A percentile compares a stretch with the other conserved stretches of the same genome.
Conservation (phyloP, 2,113 vertebrate genomes). For the Ciconia stormi region DNA sequence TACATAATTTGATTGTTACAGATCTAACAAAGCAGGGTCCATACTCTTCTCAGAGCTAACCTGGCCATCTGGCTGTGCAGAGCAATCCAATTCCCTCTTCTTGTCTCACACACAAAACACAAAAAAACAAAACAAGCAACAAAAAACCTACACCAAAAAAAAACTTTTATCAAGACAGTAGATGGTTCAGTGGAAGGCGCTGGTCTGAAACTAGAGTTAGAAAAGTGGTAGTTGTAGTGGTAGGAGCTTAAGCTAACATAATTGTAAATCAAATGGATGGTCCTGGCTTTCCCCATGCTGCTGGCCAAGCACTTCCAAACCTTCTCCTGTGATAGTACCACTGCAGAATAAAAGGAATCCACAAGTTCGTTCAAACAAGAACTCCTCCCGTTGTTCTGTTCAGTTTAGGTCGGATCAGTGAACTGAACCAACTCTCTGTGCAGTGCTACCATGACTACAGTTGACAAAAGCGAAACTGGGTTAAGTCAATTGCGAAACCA, state of each 20-base stretch:
- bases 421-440: not conserved
- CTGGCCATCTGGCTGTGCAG: not conserved
- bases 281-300: not conserved
- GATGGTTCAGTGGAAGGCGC: not conserved
- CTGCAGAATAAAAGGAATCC: not conserved
- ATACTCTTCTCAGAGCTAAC: not conserved
- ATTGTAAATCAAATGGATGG: not conserved
- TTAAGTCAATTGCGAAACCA: not conserved
- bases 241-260: not conserved
- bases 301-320: not conserved
- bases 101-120: not conserved
- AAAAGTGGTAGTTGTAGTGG: not conserved
- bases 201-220: not conserved
- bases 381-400: not conserved
- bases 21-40: not conserved
- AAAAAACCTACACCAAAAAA: not conserved
- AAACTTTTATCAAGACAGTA: not conserved
- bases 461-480: not conserved
- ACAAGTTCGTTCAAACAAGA: not conserved
- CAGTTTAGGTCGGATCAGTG: not conserved
- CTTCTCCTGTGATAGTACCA: not conserved
- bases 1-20: not conserved
- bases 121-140: not conserved
- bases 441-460: not conserved
- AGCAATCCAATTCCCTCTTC: not conserved